Base-by-base conservation (phyloP, 2,888 invertebrate genomes). In the Acrobasis repandana region DNA sequence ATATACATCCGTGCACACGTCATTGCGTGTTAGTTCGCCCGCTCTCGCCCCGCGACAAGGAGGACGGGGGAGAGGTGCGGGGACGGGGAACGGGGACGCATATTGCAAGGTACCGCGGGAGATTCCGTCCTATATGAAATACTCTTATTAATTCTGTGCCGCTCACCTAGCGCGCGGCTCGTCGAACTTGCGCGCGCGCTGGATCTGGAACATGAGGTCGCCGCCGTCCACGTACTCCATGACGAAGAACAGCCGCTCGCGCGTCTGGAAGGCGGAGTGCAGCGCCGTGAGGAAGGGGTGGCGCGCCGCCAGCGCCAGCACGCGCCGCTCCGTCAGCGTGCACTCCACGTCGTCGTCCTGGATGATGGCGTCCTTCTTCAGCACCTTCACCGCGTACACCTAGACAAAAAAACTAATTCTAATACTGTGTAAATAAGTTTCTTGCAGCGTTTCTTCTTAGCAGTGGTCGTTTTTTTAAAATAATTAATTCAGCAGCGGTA, bases 151-250 rank as follows among this genome's bases (percentile, higher is more conserved):
- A 10, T 2, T 36, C 1, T 9, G 2, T 2, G 2, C 10, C 2
- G 1, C n/a, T 28, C 46, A 98, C 82, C 97, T 95, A 16, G 99
- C 99, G 2, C 97, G 93, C 0, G 97, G 96, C 88, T 99, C 99
- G 88, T 99, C 99, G 92, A 99, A 99, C 93, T 99, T 99, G 67
- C 99, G 94, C 65, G 99, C 98, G 79, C 98, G 95, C 93, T 99
- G 99, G 74, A 99, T 99, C 95, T 99, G 99, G 93, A 99, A 99
- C 98, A 99, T 99, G 76, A 99, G 94, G 93, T 98, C 99, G 73
- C 99, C 99, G 72, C 99, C 99, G 90, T 99, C 84, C 60, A 99
- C 99, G 90, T 99, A 99, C 93, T 99, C 99, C 99, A 99, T 99
- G 69, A 99, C 98, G 92, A 99, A 99, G 94, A 99, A 99, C 70